Conservation (phyloP, 2,113 vertebrate genomes). For the Nettapus auritus region DNA sequence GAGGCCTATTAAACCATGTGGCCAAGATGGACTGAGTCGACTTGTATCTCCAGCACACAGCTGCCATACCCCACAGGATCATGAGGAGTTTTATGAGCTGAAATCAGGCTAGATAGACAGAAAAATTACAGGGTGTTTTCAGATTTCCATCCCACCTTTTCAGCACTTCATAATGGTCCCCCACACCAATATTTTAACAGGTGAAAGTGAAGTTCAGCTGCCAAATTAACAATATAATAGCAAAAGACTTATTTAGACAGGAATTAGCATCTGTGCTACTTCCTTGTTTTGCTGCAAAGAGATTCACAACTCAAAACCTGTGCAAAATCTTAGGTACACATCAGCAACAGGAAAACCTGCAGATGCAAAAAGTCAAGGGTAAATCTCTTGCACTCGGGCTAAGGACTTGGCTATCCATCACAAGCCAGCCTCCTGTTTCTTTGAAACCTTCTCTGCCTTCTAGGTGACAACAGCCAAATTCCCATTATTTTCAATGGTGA, state of each 20-base stretch:
- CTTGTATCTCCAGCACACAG: conserved; percentile 59
- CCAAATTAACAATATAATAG: not conserved
- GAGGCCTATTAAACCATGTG: conserved; percentile 75
- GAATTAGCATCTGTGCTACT: not conserved
- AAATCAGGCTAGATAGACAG: not conserved
- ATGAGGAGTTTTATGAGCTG: conserved; percentile 22
- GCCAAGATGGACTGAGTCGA: conserved; percentile 54
- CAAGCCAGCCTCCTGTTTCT: not conserved
- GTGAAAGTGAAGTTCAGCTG: not conserved
- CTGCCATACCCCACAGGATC: conserved; percentile 52
- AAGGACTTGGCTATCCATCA: not conserved
- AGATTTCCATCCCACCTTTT: not conserved
- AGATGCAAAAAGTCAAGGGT: not conserved
- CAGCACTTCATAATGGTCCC: not conserved
- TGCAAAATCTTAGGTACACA: not conserved
- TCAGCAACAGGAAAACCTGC: not conserved
- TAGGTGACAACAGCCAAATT: not conserved
- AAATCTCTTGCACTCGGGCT: not conserved
- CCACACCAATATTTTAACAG: not conserved
- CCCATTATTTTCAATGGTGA: not conserved
- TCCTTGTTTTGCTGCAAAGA: not conserved
- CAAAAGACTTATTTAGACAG: not conserved
- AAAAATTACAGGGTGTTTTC: not conserved
- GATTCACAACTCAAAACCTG: not conserved
- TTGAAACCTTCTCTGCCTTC: not conserved